These are phyloP conservation scores for Gouania willdenowi DNA, from an alignment of 2,797 vertebrate species.

Conservation along the genomic window DNA sequence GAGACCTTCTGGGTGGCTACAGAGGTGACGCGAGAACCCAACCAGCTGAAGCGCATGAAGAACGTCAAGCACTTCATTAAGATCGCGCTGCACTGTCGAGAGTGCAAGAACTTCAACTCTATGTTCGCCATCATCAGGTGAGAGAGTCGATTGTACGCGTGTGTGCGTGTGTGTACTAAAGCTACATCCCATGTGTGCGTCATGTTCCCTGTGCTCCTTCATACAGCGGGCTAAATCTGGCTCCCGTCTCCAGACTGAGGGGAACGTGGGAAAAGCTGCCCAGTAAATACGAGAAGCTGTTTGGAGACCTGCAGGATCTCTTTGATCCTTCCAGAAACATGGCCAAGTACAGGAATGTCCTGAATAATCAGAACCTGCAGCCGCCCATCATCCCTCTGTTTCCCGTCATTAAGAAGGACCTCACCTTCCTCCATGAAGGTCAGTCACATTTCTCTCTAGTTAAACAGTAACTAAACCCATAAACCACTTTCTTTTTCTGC, in stretches of 20 bases:
- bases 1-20: constrained; percentile 99
- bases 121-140: constrained; percentile 99
- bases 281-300: constrained; percentile 97
- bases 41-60: constrained; percentile 98
- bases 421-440: constrained; percentile 98
- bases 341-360: constrained; percentile 98
- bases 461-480: no score
- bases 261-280: constrained; percentile 98
- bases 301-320: constrained; percentile 96
- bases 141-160: constrained; percentile 6
- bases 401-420: constrained; percentile 98
- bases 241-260: constrained; percentile 92
- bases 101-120: constrained; percentile 99
- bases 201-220: no score
- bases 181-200: no score
- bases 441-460: no score
- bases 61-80: constrained; percentile 98
- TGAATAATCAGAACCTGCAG: constrained; percentile 97
- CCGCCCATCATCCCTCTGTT: constrained; percentile 97
- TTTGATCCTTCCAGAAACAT: constrained; percentile 98
- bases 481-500: no score
- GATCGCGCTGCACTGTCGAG: constrained; percentile 94
- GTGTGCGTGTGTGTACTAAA: no score
- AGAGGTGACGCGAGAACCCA: constrained; percentile 91
- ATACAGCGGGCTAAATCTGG: constrained; percentile 90